Evolutionary conservation across 2,113 vertebrate genomes (phyloP).

Genomic region (Callocephalon fimbriatum): DNA sequence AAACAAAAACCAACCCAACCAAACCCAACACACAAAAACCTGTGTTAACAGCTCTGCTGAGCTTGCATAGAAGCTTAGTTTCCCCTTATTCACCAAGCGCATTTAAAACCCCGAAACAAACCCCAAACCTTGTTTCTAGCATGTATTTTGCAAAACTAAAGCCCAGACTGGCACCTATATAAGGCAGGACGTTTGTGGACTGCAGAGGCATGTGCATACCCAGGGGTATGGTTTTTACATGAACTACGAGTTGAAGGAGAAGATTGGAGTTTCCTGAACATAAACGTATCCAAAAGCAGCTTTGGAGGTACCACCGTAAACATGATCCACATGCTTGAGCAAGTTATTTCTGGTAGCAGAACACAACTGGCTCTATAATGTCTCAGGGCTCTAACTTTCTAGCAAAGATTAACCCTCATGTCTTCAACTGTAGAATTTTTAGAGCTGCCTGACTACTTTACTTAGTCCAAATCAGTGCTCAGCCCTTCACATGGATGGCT

Average conservation of each 20-base stretch:
- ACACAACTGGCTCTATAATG: not conserved
- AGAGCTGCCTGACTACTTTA: not conserved
- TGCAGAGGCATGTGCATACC: not conserved
- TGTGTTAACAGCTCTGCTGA: not conserved
- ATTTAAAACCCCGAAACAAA: not conserved
- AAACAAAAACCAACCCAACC: not conserved
- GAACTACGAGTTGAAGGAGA: not conserved
- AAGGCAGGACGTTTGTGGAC: not conserved
- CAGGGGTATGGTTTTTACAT: not conserved
- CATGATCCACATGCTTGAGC: not conserved
- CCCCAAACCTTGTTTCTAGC: not conserved
- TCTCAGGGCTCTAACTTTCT: not conserved
- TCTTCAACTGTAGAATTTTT: not conserved
- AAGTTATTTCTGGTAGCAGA: not conserved
- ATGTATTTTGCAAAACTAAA: not conserved
- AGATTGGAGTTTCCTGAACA: not conserved
- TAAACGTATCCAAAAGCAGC: not conserved
- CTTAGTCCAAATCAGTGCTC: not conserved
- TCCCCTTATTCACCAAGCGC: not conserved
- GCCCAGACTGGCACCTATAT: not conserved
- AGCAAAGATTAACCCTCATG: not conserved
- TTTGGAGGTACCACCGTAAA: not conserved
- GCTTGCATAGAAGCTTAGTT: not conserved
- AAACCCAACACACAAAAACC: not conserved
- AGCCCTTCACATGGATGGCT: not conserved